Conservation (phyloP, 2,888 invertebrate genomes). For the Cybosia mesomella region DNA sequence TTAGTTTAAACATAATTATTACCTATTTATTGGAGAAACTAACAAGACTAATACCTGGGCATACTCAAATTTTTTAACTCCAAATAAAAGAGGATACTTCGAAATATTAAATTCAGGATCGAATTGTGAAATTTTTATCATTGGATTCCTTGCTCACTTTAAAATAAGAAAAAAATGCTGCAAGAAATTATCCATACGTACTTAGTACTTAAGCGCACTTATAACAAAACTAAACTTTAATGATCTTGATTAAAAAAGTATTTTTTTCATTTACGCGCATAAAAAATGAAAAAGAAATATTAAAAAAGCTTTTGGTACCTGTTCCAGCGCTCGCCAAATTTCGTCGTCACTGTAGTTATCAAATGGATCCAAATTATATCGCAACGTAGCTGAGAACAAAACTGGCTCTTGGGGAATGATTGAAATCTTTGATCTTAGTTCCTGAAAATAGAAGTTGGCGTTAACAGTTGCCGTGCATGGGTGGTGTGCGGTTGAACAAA, state of each 20-base stretch:
- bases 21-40: no score
- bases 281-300: neutral
- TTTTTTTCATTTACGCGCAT: no score
- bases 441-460: slow-evolving; percentile 55
- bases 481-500: no score
- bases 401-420: slow-evolving; percentile 91
- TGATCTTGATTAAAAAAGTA: no score
- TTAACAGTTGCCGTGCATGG: neutral
- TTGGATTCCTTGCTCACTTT: neutral
- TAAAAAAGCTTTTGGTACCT: slow-evolving; percentile 59
- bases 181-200: neutral
- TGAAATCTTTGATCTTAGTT: slow-evolving; percentile 89
- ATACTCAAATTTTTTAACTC: neutral
- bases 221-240: no score
- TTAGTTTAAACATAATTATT: no score
- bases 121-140: no score
- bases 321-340: slow-evolving; percentile 90
- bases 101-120: no score
- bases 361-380: slow-evolving; percentile 92
- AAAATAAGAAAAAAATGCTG: neutral
- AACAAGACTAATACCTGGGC: neutral
- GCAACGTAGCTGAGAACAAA: slow-evolving; percentile 89
- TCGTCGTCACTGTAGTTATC: slow-evolving; percentile 87
- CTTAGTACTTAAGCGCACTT: no score
- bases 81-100: neutral